Evolutionary conservation across 1,140 invertebrate genomes (phyloP).

Genomic region (Rhagoletis zephyria): DNA sequence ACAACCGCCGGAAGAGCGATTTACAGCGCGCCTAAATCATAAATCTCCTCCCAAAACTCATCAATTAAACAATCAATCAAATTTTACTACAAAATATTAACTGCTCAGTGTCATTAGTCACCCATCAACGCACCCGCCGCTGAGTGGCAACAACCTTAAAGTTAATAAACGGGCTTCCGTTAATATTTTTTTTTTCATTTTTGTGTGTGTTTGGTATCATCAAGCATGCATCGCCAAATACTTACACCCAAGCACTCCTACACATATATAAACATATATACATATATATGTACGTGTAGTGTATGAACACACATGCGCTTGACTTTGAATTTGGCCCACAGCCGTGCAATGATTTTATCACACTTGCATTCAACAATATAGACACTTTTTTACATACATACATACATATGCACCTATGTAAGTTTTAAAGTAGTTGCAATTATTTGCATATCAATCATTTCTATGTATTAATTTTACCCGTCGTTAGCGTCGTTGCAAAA

Average conservation of each 20-base stretch:
- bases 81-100: conserved; percentile 35
- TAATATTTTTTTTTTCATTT: background rate
- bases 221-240: conserved; percentile 22
- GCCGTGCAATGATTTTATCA: background rate
- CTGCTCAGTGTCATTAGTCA: conserved; percentile 3
- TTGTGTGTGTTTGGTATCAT: background rate
- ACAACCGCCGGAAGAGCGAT: conserved; percentile 3
- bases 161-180: conserved; percentile 37
- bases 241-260: too few relatives aligned
- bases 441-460: conserved; percentile 13
- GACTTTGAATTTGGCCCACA: conserved; percentile 42
- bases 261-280: too few relatives aligned
- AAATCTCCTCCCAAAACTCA: conserved; percentile 6
- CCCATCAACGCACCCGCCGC: background rate
- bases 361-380: background rate
- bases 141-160: background rate
- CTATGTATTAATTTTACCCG: background rate
- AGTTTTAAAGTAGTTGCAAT: background rate
- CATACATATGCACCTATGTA: background rate
- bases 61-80: conserved; percentile 43
- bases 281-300: background rate
- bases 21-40: background rate
- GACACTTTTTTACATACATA: background rate
- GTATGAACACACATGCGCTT: background rate
- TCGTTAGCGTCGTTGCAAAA: background rate